A percentile compares a stretch with the other conserved stretches of the same genome.
Conservation (phyloP, 2,113 vertebrate species). For the Syngnathus floridae region DNA sequence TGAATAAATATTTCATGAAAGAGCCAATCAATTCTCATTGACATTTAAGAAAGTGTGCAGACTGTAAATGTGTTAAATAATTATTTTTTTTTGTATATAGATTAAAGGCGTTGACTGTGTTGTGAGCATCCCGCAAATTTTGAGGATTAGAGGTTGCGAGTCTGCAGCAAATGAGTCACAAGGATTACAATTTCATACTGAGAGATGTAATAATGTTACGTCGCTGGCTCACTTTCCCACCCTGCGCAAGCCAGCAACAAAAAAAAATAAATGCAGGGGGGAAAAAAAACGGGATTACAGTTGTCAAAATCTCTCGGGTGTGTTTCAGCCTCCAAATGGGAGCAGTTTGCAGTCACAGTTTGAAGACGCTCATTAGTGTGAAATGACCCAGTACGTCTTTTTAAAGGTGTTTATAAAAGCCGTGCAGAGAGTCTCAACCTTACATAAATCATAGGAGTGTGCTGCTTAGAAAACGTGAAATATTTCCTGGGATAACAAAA, state of each 20-base stretch:
- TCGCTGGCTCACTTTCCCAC: conserved; percentile 9
- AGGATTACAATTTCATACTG: background rate
- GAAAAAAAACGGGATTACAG: background rate
- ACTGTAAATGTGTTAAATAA: background rate
- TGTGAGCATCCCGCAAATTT: background rate
- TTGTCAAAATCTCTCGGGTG: conserved; percentile 9
- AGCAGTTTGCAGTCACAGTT: conserved; percentile 17
- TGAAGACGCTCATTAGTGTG: conserved; percentile 7
- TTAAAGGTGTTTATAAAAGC: conserved; percentile 13
- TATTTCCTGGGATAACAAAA: background rate
- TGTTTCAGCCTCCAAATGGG: conserved; percentile 7
- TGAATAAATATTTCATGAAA: background rate
- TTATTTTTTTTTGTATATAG: background rate
- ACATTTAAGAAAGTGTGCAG: background rate
- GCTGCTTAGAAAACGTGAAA: background rate
- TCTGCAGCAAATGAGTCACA: background rate
- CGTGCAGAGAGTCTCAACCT: background rate
- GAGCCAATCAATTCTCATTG: background rate
- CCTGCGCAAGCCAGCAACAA: background rate
- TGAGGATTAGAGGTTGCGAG: no score
- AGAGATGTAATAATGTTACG: conserved; percentile 8
- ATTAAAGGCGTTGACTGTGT: background rate
- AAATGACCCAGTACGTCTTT: conserved; percentile 15
- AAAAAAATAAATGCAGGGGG: background rate
- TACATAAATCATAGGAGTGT: conserved; percentile 1